phyloP scores from a whole-genome alignment of 92 coral and sea anemone species.

The Parazoanthus atlanticus region DNA sequence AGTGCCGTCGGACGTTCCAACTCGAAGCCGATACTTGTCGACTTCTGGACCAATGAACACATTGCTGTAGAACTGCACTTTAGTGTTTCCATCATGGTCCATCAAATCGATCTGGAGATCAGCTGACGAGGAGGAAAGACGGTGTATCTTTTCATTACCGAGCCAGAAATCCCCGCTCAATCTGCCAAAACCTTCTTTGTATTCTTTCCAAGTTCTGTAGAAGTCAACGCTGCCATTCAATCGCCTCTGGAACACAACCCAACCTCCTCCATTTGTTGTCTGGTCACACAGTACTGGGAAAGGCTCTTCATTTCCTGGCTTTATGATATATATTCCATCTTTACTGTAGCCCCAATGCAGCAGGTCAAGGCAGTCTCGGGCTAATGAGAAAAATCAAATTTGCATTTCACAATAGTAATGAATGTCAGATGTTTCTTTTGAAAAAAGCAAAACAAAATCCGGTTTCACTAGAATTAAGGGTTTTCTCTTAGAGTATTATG shows the following conservation, averaged over 20 bases:
- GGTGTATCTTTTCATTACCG: conserved; percentile 27
- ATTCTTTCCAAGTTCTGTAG: conserved; percentile 10
- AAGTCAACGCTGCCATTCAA: conserved; percentile 16
- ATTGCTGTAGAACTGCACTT: conserved; percentile 10
- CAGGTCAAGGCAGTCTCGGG: background rate
- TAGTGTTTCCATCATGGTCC: background rate
- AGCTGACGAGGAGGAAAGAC: background rate
- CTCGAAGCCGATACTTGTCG: background rate
- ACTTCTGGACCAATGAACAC: background rate
- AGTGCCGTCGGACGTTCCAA: background rate
- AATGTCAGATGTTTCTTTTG: too few relatives aligned
- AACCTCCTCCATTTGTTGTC: conserved; percentile 19
- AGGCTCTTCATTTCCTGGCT: background rate
- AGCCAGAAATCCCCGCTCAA: conserved; percentile 28
- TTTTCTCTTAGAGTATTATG: too few relatives aligned
- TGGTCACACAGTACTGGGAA: conserved; percentile 24
- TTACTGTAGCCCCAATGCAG: background rate
- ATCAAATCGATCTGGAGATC: conserved; percentile 6
- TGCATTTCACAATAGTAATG: background rate
- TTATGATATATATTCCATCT: conserved; percentile 16
- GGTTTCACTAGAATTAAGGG: background rate
- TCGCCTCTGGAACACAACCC: conserved; percentile 34
- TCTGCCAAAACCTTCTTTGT: conserved; percentile 21
- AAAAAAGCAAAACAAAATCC: too few relatives aligned
- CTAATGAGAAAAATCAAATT: background rate